Conservation (phyloP, 2,888 invertebrate species). For the Mellilla xanthometata region DNA sequence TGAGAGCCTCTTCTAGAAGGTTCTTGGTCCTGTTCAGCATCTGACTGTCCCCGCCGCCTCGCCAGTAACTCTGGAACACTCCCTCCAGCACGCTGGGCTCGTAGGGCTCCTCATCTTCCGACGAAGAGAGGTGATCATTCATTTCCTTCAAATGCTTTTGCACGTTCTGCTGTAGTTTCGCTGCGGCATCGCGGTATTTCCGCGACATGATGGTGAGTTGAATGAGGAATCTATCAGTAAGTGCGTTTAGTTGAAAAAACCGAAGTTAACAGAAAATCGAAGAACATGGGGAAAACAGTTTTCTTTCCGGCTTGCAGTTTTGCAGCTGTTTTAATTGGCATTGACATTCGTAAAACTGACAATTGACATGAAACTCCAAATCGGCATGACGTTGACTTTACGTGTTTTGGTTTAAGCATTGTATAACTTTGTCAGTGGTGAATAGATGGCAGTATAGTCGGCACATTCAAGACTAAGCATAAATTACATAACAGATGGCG, state of each 20-base stretch:
- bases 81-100: slow-evolving; percentile 65
- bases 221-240: too few relatives aligned
- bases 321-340: background rate
- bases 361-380: slow-evolving; percentile 22
- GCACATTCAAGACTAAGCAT: too few relatives aligned
- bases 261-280: background rate
- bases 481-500: too few relatives aligned
- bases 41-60: slow-evolving; percentile 65
- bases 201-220: slow-evolving; percentile 63
- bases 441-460: background rate
- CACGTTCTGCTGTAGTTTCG: slow-evolving; percentile 70
- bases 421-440: slow-evolving; percentile 1
- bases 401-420: background rate
- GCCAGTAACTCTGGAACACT: slow-evolving; percentile 66
- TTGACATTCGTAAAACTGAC: background rate
- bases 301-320: background rate
- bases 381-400: slow-evolving; percentile 35
- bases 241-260: too few relatives aligned
- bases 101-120: slow-evolving; percentile 72
- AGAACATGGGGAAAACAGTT: background rate
- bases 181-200: slow-evolving; percentile 69
- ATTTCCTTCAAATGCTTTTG: slow-evolving; percentile 71
- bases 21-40: slow-evolving; percentile 84
- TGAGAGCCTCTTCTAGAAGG: slow-evolving; percentile 90
- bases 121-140: slow-evolving; percentile 65